Conservation (phyloP, 1,140 invertebrate species). For the Hyposmocoma kahamanoa region DNA sequence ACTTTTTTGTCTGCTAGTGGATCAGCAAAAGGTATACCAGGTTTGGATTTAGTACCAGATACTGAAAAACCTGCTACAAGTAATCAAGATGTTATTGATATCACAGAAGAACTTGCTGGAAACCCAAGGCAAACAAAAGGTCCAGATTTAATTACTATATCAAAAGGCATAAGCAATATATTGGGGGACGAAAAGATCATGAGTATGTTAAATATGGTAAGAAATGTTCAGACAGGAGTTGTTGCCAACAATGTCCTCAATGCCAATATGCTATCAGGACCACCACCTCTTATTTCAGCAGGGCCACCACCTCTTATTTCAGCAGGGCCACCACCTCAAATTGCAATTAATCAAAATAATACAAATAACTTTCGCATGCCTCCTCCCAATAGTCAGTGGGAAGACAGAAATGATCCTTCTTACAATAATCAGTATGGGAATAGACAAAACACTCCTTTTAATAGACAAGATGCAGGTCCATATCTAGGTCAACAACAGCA, state of each 20-base stretch:
- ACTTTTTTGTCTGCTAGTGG: conserved; percentile 41
- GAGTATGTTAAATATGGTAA: conserved; percentile 74
- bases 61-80: conserved; percentile 26
- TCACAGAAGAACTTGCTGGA: conserved; percentile 39
- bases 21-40: conserved; percentile 74
- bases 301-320: too few species aligned
- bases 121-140: conserved; percentile 15
- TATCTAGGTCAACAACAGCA: conserved; percentile 2
- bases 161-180: conserved; percentile 75
- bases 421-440: conserved; percentile 24
- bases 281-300: too few species aligned
- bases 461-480: conserved; percentile 18
- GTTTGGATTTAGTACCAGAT: conserved; percentile 77
- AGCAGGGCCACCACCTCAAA: conserved; percentile 12
- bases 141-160: conserved; percentile 74
- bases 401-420: conserved; percentile 28
- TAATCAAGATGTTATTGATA: conserved; percentile 47
- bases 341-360: conserved; percentile 7
- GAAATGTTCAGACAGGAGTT: too few species aligned
- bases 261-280: too few species aligned
- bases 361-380: conserved; percentile 14
- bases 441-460: conserved; percentile 20
- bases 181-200: conserved; percentile 76
- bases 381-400: conserved; percentile 27
- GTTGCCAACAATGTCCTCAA: conserved; percentile 4